Base-by-base conservation (phyloP, 2,113 vertebrate species). In the Catharus bicknelli region DNA sequence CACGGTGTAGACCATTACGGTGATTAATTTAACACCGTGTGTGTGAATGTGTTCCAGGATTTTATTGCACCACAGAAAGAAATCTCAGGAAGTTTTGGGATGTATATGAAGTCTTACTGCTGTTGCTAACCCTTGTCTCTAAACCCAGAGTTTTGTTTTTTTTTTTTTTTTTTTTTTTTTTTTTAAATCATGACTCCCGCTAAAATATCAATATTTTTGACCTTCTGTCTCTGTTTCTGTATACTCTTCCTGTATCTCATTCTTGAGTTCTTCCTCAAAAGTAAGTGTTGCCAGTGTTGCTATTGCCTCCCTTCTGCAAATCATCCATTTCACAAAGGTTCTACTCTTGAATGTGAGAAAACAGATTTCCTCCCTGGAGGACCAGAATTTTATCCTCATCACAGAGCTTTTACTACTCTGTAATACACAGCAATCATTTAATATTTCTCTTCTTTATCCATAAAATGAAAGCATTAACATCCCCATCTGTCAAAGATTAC, bases 401-500 rank as follows among this genome's bases (percentile, higher is more conserved):
- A 62, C 42, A 73, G 42, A 82, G 77, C 32, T 95, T 83, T 88
- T 76, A 25, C 50, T 68, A 36, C 62, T 76, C 20, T 43, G 18
- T 68, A 75, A 64, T 87, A 66, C 38, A 40, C 16, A 82, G 19
- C 8, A 70, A 57, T 78, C 61, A 76, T 90, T 51, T 80, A 93
- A 73, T 95, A 82, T 72, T 13, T 88, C n/a, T 84, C 38, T 38
- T 96, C 77, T 90, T 92, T 73, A 85, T 84, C 74, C 63, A 72
- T 73, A 85, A 89, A 92, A 62, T 36, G 51, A 47, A 86, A 92
- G 54, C 55, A 80, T 86, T 89, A 79, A 47, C 36, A 70, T 75
- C 34, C 69, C 83, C 68, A 86, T 92, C 83, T 86, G 92, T 92
- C 84, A 92, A 92, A 89, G 83, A 79, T 58, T 76, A 66, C 51